A percentile compares a stretch with the other conserved stretches of the same genome.
Evolutionary conservation across 2,888 invertebrate species (phyloP).

Genomic region (Gymnoscelis rufifasciata): DNA sequence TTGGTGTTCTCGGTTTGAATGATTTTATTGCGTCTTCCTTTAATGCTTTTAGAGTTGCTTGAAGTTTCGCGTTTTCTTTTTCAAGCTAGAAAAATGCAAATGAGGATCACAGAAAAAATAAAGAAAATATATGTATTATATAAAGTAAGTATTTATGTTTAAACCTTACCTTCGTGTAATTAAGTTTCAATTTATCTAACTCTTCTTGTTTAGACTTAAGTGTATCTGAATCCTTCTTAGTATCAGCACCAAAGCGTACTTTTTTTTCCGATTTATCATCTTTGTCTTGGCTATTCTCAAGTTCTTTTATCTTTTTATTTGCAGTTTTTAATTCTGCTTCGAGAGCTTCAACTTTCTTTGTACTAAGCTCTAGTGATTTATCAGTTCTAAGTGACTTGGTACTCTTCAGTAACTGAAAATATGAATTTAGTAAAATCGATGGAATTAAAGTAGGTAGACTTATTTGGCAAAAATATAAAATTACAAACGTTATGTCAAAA

Average conservation of each 20-base stretch:
- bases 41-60: constrained; percentile 81
- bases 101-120: too few species aligned
- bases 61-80: constrained; percentile 82
- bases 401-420: constrained; percentile 73
- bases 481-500: too few species aligned
- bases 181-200: constrained; percentile 76
- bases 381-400: constrained; percentile 75
- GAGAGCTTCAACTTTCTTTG: constrained; percentile 80
- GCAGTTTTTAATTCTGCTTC: constrained; percentile 82
- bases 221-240: constrained; percentile 63
- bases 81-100: constrained; percentile 62
- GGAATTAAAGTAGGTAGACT: too few species aligned
- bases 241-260: constrained; percentile 64
- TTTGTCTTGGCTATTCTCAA: constrained; percentile 63
- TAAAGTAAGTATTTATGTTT: too few species aligned
- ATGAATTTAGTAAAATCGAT: neutral
- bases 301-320: constrained; percentile 76
- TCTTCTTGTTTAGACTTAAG: constrained; percentile 73
- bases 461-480: too few species aligned
- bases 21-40: constrained; percentile 82
- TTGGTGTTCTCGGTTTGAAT: constrained; percentile 84
- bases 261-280: constrained; percentile 76
- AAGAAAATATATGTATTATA: neutral
- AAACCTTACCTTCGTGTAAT: constrained; percentile 56
- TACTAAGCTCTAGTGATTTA: constrained; percentile 77